phyloP scores from a whole-genome alignment of 2,888 invertebrate species.

The Xanthorhoe designata region DNA sequence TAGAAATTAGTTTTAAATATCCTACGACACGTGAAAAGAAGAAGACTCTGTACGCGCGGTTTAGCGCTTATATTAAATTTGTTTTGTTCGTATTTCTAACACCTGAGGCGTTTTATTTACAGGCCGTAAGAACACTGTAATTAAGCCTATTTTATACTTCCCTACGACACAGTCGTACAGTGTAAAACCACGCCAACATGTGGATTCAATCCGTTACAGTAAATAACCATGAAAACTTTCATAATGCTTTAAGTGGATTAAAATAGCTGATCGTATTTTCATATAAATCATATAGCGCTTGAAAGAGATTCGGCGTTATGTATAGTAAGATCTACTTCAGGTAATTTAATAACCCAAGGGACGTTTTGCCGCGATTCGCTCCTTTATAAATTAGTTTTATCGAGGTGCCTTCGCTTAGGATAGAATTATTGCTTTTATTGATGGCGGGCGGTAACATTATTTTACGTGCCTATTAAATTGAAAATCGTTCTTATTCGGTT shows the following conservation, averaged over 20 bases:
- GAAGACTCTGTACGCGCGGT: too few relatives aligned
- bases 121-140: too few relatives aligned
- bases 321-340: constrained; percentile 40
- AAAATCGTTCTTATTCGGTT: constrained; percentile 17
- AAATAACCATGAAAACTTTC: constrained; percentile 30
- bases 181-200: constrained; percentile 28
- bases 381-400: constrained; percentile 75
- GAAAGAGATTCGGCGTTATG: constrained; percentile 56
- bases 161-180: neutral
- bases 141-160: too few relatives aligned
- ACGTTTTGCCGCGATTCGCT: constrained; percentile 62
- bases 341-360: constrained; percentile 75
- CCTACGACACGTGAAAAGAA: too few relatives aligned
- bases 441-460: constrained; percentile 51
- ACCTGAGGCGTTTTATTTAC: too few relatives aligned
- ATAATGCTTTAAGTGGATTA: constrained; percentile 60
- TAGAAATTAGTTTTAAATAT: too few relatives aligned
- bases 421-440: constrained; percentile 64
- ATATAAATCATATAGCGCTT: constrained; percentile 72
- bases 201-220: constrained; percentile 54
- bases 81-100: too few relatives aligned
- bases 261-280: constrained; percentile 68
- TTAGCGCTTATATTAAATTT: too few relatives aligned
- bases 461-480: constrained; percentile 26
- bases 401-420: constrained; percentile 62